Percentiles rank a stretch among this genome's conserved stretches.
These are phyloP conservation scores for Chelmon rostratus DNA, from an alignment of 2,797 vertebrate genomes.

Conservation along the genomic window DNA sequence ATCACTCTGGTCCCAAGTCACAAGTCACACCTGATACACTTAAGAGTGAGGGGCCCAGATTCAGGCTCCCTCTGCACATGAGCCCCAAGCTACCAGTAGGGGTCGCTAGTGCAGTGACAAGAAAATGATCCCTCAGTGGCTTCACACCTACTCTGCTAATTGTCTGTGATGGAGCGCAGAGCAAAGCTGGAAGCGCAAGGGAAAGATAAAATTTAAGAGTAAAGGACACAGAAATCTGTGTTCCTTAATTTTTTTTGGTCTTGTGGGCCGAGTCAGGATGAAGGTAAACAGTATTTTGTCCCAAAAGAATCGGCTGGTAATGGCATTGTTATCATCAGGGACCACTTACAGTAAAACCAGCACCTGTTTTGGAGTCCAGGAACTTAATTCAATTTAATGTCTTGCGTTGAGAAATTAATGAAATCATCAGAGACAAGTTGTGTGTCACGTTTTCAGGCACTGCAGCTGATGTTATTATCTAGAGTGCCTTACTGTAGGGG, in stretches of 20 bases:
- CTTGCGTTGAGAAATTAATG: constrained; percentile 70
- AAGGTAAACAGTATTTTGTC: constrained; percentile 68
- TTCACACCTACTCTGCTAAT: constrained; percentile 43
- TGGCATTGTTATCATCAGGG: constrained; percentile 69
- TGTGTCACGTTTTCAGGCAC: constrained; percentile 60
- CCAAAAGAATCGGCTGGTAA: constrained; percentile 66
- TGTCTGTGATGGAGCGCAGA: constrained; percentile 47
- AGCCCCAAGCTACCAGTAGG: constrained; percentile 24
- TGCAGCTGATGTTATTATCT: constrained; percentile 63
- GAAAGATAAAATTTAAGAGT: constrained; percentile 54
- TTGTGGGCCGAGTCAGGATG: constrained; percentile 45
- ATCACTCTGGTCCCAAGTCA: no score
- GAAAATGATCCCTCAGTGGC: constrained; percentile 46
- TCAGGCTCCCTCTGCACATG: neutral
- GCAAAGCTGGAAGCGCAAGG: constrained; percentile 30
- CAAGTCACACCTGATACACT: neutral
- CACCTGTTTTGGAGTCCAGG: constrained; percentile 63
- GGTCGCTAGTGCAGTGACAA: constrained; percentile 43
- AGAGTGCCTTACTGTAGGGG: constrained; percentile 50
- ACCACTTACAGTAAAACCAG: constrained; percentile 71
- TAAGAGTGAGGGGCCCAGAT: neutral
- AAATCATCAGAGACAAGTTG: constrained; percentile 77
- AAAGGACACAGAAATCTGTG: constrained; percentile 44
- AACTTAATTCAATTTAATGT: constrained; percentile 76
- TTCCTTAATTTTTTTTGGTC: constrained; percentile 33